Conservation (phyloP, 2,113 vertebrate genomes). For the Peromyscus maniculatus region DNA sequence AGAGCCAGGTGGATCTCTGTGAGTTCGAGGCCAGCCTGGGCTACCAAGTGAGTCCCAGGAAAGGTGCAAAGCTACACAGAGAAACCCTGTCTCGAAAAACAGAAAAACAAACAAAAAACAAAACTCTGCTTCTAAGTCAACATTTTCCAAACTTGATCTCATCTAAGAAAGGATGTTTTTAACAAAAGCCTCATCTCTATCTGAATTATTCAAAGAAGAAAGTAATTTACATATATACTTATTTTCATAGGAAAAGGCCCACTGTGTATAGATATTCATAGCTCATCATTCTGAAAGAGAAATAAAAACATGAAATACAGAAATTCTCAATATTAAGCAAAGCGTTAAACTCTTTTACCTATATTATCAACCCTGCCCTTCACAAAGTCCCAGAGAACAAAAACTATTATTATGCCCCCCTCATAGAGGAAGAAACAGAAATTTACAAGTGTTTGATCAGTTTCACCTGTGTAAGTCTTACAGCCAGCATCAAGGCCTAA, state of each 20-base stretch:
- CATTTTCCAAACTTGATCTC: constrained; percentile 73
- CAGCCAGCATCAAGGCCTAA: not conserved
- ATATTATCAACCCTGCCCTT: not conserved
- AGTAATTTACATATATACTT: constrained; percentile 8
- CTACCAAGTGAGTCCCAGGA: no score
- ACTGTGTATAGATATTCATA: not conserved
- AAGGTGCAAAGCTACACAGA: no score
- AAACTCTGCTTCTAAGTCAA: constrained; percentile 63
- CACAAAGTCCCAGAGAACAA: not conserved
- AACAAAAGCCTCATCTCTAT: constrained; percentile 44
- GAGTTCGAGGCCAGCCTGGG: no score
- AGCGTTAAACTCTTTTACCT: not conserved
- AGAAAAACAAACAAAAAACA: not conserved
- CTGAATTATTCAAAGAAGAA: constrained; percentile 63
- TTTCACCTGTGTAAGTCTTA: not conserved
- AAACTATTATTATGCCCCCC: not conserved
- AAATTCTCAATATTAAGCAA: not conserved
- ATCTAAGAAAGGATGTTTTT: constrained; percentile 67
- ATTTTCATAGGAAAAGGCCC: not conserved
- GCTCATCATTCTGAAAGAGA: not conserved
- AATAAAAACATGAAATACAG: not conserved
- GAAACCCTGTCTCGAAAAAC: no score
- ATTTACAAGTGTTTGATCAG: not conserved
- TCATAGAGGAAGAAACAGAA: constrained; percentile 30
- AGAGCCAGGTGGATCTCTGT: no score